phyloP scores from a whole-genome alignment of 2,797 vertebrate species.

The Pangasius macronema region DNA sequence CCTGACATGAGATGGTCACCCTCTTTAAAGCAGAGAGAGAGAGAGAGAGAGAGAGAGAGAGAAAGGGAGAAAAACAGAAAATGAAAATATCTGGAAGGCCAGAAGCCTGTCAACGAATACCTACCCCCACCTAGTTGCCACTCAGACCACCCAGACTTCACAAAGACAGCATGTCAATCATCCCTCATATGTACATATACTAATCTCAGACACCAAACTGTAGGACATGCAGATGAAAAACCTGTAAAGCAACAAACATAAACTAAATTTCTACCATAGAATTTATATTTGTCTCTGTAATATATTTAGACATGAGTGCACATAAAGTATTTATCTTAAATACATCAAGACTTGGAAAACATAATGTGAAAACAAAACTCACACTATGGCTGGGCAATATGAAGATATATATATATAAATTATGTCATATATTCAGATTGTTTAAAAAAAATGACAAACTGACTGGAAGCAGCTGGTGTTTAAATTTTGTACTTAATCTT shows the following conservation, averaged over 20 bases:
- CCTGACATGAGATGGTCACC: slow-evolving; percentile 53
- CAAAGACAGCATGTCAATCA: slow-evolving; percentile 69
- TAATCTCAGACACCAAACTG: slow-evolving; percentile 25
- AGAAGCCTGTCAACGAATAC: slow-evolving; percentile 56
- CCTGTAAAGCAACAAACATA: not conserved
- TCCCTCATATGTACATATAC: slow-evolving; percentile 44
- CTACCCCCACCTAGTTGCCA: slow-evolving; percentile 26
- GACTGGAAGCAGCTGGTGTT: too few relatives aligned
- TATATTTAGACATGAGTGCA: not conserved
- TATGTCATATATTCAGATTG: too few relatives aligned
- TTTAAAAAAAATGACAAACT: too few relatives aligned
- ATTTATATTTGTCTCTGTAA: not conserved
- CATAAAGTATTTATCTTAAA: not conserved
- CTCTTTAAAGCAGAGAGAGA: slow-evolving; percentile 57
- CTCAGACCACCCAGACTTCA: slow-evolving; percentile 71
- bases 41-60: slow-evolving; percentile 39
- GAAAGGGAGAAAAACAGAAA: slow-evolving; percentile 53
- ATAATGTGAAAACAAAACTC: too few relatives aligned
- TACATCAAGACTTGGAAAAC: not conserved
- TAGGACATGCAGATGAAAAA: not conserved
- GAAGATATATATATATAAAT: too few relatives aligned
- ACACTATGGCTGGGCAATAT: too few relatives aligned
- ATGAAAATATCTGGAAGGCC: slow-evolving; percentile 60
- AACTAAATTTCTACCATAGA: not conserved
- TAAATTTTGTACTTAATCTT: not conserved